These are phyloP conservation scores for Clistopyga incitator DNA, from an alignment of 2,888 invertebrate genomes.

Conservation along the genomic window DNA sequence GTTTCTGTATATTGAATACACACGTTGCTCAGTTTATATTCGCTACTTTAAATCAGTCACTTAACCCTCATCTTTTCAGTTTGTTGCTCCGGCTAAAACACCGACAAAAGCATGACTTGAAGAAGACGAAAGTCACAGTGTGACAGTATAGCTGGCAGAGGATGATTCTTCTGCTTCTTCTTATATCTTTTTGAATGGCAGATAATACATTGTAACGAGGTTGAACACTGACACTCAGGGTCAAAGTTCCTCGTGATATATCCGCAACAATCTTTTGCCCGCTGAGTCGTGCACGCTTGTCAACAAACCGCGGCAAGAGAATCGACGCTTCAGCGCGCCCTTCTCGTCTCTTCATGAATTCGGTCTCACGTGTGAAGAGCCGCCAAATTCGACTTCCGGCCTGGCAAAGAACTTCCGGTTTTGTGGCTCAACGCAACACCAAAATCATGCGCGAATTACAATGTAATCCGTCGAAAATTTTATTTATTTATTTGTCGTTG, in stretches of 20 bases:
- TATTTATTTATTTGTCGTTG: too few species aligned
- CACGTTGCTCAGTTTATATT: constrained; percentile 8
- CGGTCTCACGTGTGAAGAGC: neutral
- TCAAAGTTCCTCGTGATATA: constrained; percentile 16
- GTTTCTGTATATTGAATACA: neutral
- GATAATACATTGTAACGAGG: constrained; percentile 22
- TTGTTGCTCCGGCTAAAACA: constrained; percentile 1
- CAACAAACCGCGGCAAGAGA: neutral
- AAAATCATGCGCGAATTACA: too few species aligned
- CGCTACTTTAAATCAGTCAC: constrained; percentile 1
- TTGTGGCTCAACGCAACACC: too few species aligned
- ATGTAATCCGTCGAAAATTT: too few species aligned
- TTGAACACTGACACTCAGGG: neutral
- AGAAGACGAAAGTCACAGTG: neutral
- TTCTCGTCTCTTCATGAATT: constrained; percentile 5
- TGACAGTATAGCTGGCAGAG: neutral
- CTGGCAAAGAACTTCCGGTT: neutral
- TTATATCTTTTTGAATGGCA: constrained; percentile 18
- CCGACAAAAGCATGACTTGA: constrained; percentile 37
- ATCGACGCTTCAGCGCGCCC: neutral
- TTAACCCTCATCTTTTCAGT: constrained; percentile 29
- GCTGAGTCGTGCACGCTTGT: neutral
- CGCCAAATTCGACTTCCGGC: constrained; percentile 18
- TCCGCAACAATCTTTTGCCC: neutral
- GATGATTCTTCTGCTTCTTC: neutral